These are phyloP conservation scores for Lepisosteus osseus DNA, from an alignment of 2,113 vertebrate genomes.

Conservation along the genomic window DNA sequence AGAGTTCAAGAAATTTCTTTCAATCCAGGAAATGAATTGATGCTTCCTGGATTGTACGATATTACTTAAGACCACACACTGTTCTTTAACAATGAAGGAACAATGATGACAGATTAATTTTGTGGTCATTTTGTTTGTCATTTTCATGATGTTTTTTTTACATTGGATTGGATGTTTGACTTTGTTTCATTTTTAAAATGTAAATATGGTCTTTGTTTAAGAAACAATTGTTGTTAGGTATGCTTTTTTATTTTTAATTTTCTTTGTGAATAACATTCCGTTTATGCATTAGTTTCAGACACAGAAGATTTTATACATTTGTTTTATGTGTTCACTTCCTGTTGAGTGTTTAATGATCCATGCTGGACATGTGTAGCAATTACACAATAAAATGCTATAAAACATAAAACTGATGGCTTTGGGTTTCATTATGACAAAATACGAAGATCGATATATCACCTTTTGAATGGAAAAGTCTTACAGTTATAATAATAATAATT, in stretches of 20 bases:
- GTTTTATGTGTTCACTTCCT: slow-evolving; percentile 63
- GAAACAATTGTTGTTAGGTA: slow-evolving; percentile 29
- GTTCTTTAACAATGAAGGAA: slow-evolving; percentile 31
- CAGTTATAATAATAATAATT: no score
- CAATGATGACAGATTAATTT: slow-evolving; percentile 9
- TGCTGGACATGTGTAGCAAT: slow-evolving; percentile 67
- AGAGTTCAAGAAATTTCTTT: slow-evolving; percentile 5
- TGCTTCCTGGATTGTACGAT: background rate
- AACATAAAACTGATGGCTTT: slow-evolving; percentile 34
- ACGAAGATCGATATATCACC: no score
- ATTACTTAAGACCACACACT: slow-evolving; percentile 23
- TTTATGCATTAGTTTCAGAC: slow-evolving; percentile 48
- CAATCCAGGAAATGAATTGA: slow-evolving; percentile 18
- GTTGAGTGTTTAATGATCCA: slow-evolving; percentile 71
- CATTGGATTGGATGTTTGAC: slow-evolving; percentile 10
- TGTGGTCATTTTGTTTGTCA: slow-evolving; percentile 37
- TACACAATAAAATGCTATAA: slow-evolving; percentile 61
- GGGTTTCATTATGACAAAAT: background rate
- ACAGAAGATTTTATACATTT: slow-evolving; percentile 69
- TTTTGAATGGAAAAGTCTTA: no score
- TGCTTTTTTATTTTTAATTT: slow-evolving; percentile 30
- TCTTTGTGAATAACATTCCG: slow-evolving; percentile 69
- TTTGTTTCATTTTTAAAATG: slow-evolving; percentile 21
- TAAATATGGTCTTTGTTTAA: slow-evolving; percentile 25
- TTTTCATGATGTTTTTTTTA: slow-evolving; percentile 38